Base-by-base conservation (phyloP, 2,888 invertebrate species). In the Eristalis arbustorum region DNA sequence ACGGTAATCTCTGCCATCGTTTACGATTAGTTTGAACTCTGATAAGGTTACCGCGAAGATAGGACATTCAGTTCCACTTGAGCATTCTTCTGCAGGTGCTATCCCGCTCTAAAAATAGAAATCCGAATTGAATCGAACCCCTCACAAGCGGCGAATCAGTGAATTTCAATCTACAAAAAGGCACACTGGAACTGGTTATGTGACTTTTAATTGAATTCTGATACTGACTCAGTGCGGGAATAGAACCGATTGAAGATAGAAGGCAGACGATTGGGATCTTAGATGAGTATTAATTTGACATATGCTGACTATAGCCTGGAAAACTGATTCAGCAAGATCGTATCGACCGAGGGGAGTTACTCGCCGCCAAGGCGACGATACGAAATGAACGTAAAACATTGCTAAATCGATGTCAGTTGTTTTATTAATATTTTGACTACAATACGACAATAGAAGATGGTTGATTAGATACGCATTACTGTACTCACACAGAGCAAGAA, bases 201-300 rank as follows among this genome's bases (percentile, higher is more conserved):
- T 31, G 31, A 8, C 6, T 31, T 31, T 31, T 31, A 61, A 71
- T 61, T 40, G 59, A 56, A 67, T 28, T 13, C n/a, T 28, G 56
- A 25, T 61, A 71, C 25, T 71, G 71, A 71, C 40, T 71, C 71
- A 71, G 23, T n/a, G n/a, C 25, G 25, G n/a, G 6, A 37, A 61
- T 71, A 57, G 40, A 71, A 25, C 40, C 40, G 71, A 71, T 71
- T 34, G 34, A 59, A 37, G 25, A 71, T 71, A 34, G 34, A 59
- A 37, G 25, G 40, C 1, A 59, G 1, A 2, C 37, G 71, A 71
- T 71, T 61, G 18, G n/a, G 40, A 71, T 71, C 71, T 61, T 40
- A 40, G 71, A 71, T 71, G 71, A 40, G 71, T 61, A 40, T 61
- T 71, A 71, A 71, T 61, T 40, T 71, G 71, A 71, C 71, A 71